Percentiles rank a stretch among this genome's conserved stretches.
Conservation (phyloP, 2,888 invertebrate genomes). For the Plagiodera versicolora region DNA sequence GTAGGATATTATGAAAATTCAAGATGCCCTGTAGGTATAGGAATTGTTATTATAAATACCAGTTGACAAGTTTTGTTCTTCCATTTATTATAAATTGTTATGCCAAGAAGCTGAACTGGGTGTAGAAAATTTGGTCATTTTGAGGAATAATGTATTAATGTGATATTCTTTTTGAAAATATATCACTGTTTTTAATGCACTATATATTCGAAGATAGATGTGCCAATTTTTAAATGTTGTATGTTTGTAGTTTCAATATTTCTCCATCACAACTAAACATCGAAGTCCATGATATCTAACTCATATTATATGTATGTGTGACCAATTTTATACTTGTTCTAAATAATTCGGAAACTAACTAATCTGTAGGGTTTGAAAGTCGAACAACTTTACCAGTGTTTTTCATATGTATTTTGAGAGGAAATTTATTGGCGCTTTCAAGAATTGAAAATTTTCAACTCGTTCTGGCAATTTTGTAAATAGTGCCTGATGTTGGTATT, state of each 20-base stretch:
- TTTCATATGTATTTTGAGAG: neutral
- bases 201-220: neutral
- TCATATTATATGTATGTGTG: neutral
- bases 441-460: neutral
- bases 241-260: slow-evolving; percentile 2
- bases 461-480: neutral
- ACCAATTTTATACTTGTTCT: neutral
- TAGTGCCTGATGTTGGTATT: slow-evolving; percentile 6
- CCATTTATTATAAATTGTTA: too few species aligned
- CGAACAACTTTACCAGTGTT: neutral
- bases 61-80: too few species aligned
- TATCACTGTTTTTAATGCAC: slow-evolving; percentile 11
- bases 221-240: slow-evolving; percentile 12
- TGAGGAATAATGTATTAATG: neutral
- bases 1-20: too few species aligned
- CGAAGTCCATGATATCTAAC: neutral
- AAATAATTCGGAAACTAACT: neutral
- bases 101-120: neutral
- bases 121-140: neutral
- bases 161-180: slow-evolving; percentile 7
- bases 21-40: neutral
- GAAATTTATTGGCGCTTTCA: neutral
- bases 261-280: neutral
- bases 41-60: too few species aligned
- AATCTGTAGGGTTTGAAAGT: neutral